Conservation (phyloP, 35 echinoderm and acorn worm genomes). For the Apostichopus parvimensis region DNA sequence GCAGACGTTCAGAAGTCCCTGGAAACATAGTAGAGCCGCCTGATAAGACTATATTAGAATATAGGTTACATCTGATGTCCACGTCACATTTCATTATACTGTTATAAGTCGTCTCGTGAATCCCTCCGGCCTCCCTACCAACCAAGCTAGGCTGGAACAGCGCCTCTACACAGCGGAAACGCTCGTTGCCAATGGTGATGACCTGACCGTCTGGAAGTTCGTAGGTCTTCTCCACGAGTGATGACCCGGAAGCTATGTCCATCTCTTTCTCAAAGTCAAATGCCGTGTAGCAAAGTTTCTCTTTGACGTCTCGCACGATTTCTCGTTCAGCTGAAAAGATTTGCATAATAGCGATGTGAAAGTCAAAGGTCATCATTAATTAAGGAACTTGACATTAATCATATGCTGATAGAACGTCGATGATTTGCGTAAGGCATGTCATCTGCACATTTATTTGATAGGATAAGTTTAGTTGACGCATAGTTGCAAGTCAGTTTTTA, state of each 20-base stretch:
- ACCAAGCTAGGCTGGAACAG: constrained; percentile 74
- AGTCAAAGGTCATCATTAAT: no score
- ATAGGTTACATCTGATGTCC: constrained; percentile 64
- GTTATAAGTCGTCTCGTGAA: constrained; percentile 87
- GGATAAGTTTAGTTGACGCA: no score
- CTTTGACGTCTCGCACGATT: constrained; percentile 96
- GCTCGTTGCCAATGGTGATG: constrained; percentile 86
- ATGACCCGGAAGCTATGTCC: constrained; percentile 67
- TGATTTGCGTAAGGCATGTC: no score
- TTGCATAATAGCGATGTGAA: no score
- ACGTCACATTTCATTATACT: constrained; percentile 68
- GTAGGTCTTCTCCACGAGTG: constrained; percentile 74
- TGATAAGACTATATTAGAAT: constrained; percentile 51
- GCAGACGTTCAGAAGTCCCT: constrained; percentile 65
- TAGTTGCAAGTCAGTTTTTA: no score
- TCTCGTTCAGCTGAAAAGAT: constrained; percentile 83
- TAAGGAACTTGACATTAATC: no score
- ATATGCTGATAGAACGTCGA: no score
- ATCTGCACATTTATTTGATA: no score
- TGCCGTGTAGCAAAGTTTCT: constrained; percentile 88
- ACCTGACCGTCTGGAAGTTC: constrained; percentile 84
- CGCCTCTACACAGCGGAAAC: constrained; percentile 71
- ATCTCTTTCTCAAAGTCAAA: constrained; percentile 92
- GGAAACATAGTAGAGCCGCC: constrained; percentile 78
- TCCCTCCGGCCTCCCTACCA: constrained; percentile 69